Evolutionary conservation across 1,140 invertebrate genomes (phyloP).

Genomic region (Neotoxoptera formosana): DNA sequence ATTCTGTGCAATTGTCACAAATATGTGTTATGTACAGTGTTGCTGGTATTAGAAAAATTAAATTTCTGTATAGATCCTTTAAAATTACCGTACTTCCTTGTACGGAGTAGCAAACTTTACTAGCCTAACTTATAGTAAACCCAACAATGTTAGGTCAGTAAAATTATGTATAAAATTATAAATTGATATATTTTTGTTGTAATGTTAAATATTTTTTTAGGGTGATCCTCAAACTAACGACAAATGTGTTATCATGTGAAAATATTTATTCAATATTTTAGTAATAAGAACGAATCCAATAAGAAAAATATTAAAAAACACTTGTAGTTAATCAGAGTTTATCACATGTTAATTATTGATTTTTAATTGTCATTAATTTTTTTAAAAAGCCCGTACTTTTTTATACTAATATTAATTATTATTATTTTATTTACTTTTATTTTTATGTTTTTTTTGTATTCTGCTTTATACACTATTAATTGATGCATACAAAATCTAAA

Average conservation of each 20-base stretch:
- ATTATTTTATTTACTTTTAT: constrained; percentile 23
- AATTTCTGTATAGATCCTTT: too few relatives aligned
- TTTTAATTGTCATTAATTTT: constrained; percentile 35
- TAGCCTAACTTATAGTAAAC: too few relatives aligned
- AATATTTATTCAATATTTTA: constrained; percentile 4
- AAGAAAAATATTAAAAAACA: neutral
- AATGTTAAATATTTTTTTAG: constrained; percentile 31
- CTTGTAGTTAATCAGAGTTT: constrained; percentile 54
- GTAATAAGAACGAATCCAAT: neutral
- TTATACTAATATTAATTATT: constrained; percentile 49
- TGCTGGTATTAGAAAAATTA: too few relatives aligned
- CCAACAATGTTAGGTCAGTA: neutral
- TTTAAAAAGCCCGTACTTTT: constrained; percentile 7
- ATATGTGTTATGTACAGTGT: too few relatives aligned
- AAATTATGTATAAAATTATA: neutral
- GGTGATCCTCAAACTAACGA: constrained; percentile 49
- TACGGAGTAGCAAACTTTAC: too few relatives aligned
- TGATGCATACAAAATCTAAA: neutral
- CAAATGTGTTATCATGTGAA: constrained; percentile 58
- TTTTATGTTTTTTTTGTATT: constrained; percentile 32
- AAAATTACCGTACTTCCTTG: too few relatives aligned
- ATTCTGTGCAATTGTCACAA: too few relatives aligned
- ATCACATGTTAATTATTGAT: constrained; percentile 53
- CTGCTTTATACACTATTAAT: neutral
- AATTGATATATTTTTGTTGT: neutral